A percentile compares a stretch with the other conserved stretches of the same genome.
phyloP scores from a whole-genome alignment of 1,140 invertebrate genomes.

The Sminthurinus signatus region DNA sequence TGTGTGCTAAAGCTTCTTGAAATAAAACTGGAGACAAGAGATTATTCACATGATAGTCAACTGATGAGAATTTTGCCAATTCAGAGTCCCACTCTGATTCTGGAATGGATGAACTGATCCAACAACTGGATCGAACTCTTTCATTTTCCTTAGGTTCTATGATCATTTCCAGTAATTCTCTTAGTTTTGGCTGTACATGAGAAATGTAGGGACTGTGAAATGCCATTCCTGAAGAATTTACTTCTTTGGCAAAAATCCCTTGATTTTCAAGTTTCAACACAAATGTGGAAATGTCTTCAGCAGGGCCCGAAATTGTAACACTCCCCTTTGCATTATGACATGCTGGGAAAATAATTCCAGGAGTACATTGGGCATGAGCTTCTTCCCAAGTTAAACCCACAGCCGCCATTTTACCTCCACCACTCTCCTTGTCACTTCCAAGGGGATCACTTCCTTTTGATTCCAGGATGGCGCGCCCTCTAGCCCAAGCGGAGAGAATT shows the following conservation, averaged over 20 bases:
- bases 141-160: constrained; percentile 49
- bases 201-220: constrained; percentile 53
- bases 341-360: constrained; percentile 48
- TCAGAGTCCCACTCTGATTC: constrained; percentile 70
- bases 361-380: constrained; percentile 62
- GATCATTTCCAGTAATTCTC: constrained; percentile 57
- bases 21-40: constrained; percentile 68
- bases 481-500: constrained; percentile 63
- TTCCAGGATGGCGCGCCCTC: constrained; percentile 54
- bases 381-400: constrained; percentile 78
- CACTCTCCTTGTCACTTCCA: too few relatives aligned
- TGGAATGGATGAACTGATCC: constrained; percentile 88
- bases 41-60: constrained; percentile 72
- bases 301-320: constrained; percentile 60
- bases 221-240: constrained; percentile 2
- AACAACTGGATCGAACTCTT: constrained; percentile 67
- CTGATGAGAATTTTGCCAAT: constrained; percentile 75
- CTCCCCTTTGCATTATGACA: constrained; percentile 13
- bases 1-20: constrained; percentile 67
- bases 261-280: constrained; percentile 1
- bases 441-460: too few relatives aligned
- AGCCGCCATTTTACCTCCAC: constrained; percentile 54
- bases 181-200: not conserved
- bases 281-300: constrained; percentile 67
- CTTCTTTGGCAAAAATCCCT: constrained; percentile 10